Conservation (phyloP, 64 coral and sea anemone species). For the Trachythela sp. region DNA sequence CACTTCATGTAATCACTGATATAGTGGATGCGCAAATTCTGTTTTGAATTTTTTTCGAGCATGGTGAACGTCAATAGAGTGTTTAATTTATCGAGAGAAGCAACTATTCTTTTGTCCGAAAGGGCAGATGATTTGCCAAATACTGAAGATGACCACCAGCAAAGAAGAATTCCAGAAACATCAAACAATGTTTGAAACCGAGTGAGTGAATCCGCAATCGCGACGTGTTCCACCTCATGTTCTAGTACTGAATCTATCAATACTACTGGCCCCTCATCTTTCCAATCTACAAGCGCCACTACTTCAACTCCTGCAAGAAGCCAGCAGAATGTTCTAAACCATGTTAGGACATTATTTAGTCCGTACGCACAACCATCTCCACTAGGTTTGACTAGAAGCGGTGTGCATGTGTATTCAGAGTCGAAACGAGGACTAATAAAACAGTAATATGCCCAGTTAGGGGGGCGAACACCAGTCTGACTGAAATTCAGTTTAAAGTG, state of each 20-base stretch:
- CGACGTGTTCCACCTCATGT: background rate
- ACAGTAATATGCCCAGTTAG: too few species aligned
- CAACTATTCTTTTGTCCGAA: background rate
- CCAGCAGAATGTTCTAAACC: background rate
- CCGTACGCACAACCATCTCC: background rate
- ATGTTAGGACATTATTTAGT: background rate
- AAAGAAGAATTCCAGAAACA: background rate
- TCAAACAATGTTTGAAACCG: background rate
- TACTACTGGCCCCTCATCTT: background rate
- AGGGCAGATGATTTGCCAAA: background rate
- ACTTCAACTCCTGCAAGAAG: background rate
- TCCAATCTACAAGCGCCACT: too few species aligned
- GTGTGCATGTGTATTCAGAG: background rate
- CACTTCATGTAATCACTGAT: too few species aligned
- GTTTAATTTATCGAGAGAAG: background rate
- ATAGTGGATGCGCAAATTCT: too few species aligned
- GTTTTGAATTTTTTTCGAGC: too few species aligned
- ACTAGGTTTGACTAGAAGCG: background rate
- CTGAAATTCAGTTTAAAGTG: too few species aligned
- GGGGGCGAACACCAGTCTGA: too few species aligned
- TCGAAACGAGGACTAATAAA: background rate
- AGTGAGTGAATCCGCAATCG: background rate
- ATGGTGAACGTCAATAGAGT: too few species aligned
- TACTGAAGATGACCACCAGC: background rate
- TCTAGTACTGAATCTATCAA: background rate